Evolutionary conservation across 2,888 invertebrate genomes (phyloP), one percentile per base, ranked within the genome.

Genomic region (Drosophila neonasuta): DNA sequence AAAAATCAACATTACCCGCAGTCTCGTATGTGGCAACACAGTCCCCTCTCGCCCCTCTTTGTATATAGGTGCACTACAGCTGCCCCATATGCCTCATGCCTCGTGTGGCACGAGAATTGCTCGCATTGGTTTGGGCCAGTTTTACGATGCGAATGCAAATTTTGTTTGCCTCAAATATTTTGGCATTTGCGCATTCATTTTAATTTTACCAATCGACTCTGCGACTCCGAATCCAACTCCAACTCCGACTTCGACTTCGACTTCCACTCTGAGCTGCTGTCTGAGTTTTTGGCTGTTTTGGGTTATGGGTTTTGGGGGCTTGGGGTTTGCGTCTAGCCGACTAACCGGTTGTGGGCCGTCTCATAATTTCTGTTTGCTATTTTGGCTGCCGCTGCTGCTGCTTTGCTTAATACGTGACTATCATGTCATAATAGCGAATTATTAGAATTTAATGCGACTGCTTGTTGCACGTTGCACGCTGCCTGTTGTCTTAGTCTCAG

Each of bases 401-500:
- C 42, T 70, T 56, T 34, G 79, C 77, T 80, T 83, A 83, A 83
- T 83, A 85, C 87, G 87, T 83, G 87, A 83, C 87, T 83, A 83
- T 87, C 82, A 85, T 85, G 82, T 83, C 82, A 83, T 87, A 83
- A 87, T 82, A 83, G 86, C 83, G 82, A 87, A 82, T 85, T 83
- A 83, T 83, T 87, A 83, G 86, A 87, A 85, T 87, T 82, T 83
- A 86, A 83, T 83, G 82, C 77, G 56, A 56, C 34, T 56, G 82
- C 77, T 68, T 72, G 54, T 45, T 60, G 57, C 67, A 49, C 60
- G 58, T 34, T 63, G 71, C 67, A 36, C 44, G 29, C 15, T 29
- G 64, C 64, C 48, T 48, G 48, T n/a, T 42, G 41, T 30, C 34
- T 17, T 36, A 7, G 30, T 42, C 41, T 29, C 20, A n/a, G 36